phyloP scores from a whole-genome alignment of 2,888 invertebrate species.

The Icerya purchasi region DNA sequence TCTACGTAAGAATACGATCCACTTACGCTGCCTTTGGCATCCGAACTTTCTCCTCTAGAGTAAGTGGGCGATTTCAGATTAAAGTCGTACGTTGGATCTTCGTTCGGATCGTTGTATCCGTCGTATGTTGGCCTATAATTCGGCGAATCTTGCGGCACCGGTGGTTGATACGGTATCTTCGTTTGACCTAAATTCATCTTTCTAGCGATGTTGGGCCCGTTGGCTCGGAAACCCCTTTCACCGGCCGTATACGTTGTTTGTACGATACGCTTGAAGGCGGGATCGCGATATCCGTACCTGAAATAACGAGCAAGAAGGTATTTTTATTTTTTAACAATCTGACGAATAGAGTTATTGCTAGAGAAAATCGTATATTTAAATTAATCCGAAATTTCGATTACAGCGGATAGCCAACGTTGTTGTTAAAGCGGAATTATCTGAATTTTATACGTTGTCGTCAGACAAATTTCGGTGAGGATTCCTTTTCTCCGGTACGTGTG shows the following conservation, averaged over 20 bases:
- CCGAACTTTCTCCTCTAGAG: constrained; percentile 41
- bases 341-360: too few species aligned
- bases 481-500: too few species aligned
- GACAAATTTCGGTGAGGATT: too few species aligned
- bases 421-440: too few species aligned
- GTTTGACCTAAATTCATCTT: constrained; percentile 46
- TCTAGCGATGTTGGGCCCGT: constrained; percentile 49
- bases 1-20: constrained; percentile 48
- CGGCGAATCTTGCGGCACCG: constrained; percentile 21
- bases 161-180: constrained; percentile 22
- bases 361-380: too few species aligned
- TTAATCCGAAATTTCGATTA: too few species aligned
- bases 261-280: constrained; percentile 44
- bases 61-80: constrained; percentile 44
- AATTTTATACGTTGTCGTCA: too few species aligned
- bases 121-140: constrained; percentile 36
- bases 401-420: too few species aligned
- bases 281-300: constrained; percentile 39
- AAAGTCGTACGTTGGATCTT: constrained; percentile 53
- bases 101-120: constrained; percentile 50
- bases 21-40: constrained; percentile 37
- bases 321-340: too few species aligned
- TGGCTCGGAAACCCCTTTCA: constrained; percentile 52
- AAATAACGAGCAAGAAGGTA: too few species aligned
- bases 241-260: constrained; percentile 54